A percentile compares a stretch with the other conserved stretches of the same genome.
Evolutionary conservation across 2,888 invertebrate species (phyloP).

Genomic region (Ashinkailepas kermadecensis): DNA sequence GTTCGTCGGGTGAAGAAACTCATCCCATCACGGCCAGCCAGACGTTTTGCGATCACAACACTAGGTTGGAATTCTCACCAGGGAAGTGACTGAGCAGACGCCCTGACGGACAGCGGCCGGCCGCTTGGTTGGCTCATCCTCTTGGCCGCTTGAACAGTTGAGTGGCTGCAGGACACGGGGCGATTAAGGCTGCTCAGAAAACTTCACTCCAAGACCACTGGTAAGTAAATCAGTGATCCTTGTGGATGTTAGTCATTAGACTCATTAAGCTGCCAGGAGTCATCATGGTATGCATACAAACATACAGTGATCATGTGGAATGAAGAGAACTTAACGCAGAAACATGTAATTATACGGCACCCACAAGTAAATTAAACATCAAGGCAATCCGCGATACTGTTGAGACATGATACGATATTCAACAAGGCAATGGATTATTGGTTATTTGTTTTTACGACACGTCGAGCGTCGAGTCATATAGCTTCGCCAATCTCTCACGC

Average conservation of each 20-base stretch:
- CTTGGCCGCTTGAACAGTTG: slow-evolving; percentile 95
- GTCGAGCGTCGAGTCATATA: too few species aligned
- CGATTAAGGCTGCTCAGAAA: too few species aligned
- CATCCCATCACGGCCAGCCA: slow-evolving; percentile 1
- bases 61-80: slow-evolving; percentile 44
- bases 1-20: slow-evolving; percentile 20
- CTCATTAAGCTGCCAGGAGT: not conserved
- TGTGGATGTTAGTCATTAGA: slow-evolving; percentile 18
- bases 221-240: slow-evolving; percentile 17
- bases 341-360: not conserved
- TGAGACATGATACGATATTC: not conserved
- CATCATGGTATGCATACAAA: too few species aligned
- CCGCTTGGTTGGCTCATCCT: slow-evolving; percentile 86
- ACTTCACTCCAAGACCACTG: too few species aligned
- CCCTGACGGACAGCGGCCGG: slow-evolving; percentile 81
- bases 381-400: not conserved
- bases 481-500: too few species aligned
- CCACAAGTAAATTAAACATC: not conserved
- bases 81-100: slow-evolving; percentile 85
- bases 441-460: too few species aligned
- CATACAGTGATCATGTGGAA: too few species aligned
- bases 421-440: too few species aligned
- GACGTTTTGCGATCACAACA: too few species aligned
- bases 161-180: slow-evolving; percentile 57
- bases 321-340: not conserved